These are phyloP conservation scores for Aptenodytes forsteri DNA, from an alignment of 2,113 vertebrate species.

Conservation along the genomic window DNA sequence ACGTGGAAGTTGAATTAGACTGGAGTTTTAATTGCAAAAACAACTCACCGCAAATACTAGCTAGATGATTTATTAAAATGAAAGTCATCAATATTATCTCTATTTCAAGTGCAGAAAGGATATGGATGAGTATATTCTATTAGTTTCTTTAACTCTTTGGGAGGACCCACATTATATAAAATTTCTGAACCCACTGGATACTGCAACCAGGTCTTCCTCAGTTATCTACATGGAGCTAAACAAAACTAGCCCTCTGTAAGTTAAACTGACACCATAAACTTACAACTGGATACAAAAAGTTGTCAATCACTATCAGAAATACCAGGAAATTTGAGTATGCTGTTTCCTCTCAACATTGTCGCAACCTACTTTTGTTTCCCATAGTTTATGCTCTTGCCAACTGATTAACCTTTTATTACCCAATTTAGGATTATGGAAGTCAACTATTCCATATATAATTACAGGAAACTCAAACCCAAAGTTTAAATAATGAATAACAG, in stretches of 20 bases:
- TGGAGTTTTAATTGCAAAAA: neutral
- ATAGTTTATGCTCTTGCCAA: neutral
- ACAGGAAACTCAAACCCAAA: neutral
- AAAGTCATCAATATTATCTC: neutral
- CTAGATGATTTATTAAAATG: neutral
- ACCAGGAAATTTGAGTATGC: rapidly evolving
- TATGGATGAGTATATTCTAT: neutral
- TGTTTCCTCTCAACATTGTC: neutral
- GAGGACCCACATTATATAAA: neutral
- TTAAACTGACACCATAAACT: neutral
- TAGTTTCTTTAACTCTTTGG: neutral
- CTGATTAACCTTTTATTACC: neutral
- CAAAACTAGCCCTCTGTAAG: neutral
- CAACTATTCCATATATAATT: neutral
- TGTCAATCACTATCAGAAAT: neutral
- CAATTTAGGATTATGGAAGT: neutral
- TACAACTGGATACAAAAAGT: neutral
- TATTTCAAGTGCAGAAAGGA: neutral
- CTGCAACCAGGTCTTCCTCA: neutral
- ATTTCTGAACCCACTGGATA: neutral
- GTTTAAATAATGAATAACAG: neutral
- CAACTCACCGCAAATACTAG: neutral
- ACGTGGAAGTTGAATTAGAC: neutral
- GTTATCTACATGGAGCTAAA: rapidly evolving
- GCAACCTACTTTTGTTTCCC: neutral